Percentiles rank a stretch among this genome's conserved stretches.
phyloP scores from a whole-genome alignment of 2,113 vertebrate genomes.

The Triplophysa siluroides region DNA sequence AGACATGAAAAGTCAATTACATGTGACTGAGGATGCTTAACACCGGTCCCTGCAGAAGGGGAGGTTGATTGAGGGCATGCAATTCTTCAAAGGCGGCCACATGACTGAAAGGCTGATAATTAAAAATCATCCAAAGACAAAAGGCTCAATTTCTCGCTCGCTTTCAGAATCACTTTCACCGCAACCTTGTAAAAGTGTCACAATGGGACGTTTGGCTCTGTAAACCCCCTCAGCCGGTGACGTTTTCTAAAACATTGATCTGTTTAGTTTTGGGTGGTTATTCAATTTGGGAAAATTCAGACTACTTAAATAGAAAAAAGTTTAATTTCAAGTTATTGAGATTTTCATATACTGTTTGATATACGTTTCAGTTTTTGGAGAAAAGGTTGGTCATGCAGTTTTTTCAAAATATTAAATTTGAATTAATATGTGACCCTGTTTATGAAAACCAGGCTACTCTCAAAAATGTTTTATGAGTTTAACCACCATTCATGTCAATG shows the following conservation, averaged over 20 bases:
- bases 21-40: conserved; percentile 66
- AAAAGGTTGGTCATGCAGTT: too few species aligned
- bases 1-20: conserved; percentile 76
- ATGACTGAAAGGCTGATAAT: conserved; percentile 71
- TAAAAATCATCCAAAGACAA: conserved; percentile 60
- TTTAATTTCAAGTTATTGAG: too few species aligned
- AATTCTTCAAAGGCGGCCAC: conserved; percentile 65
- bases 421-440: too few species aligned
- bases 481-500: too few species aligned
- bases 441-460: too few species aligned
- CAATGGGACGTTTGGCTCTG: conserved; percentile 19
- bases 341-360: too few species aligned
- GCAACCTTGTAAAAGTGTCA: conserved; percentile 43
- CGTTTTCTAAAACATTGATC: neutral
- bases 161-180: conserved; percentile 26
- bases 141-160: neutral
- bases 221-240: neutral
- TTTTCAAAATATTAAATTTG: too few species aligned
- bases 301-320: too few species aligned
- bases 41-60: conserved; percentile 59
- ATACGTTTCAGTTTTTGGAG: too few species aligned
- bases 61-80: conserved; percentile 71
- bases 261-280: neutral
- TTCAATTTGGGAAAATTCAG: too few species aligned
- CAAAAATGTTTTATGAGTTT: too few species aligned